phyloP scores from a whole-genome alignment of 2,113 vertebrate species.

The Gymnocephalus cernua region DNA sequence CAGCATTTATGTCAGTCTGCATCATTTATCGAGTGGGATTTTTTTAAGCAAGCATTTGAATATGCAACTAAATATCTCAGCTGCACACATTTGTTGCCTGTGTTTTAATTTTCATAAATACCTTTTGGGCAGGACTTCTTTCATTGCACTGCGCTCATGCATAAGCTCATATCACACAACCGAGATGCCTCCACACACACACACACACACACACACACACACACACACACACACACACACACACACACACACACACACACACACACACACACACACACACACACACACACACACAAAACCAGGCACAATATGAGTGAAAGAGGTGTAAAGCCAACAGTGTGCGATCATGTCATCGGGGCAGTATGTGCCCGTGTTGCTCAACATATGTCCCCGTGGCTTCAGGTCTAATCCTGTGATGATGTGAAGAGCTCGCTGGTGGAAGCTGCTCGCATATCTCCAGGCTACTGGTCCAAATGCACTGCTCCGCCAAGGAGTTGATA shows the following conservation, averaged over 20 bases:
- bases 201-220: neutral
- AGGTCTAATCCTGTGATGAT: constrained; percentile 55
- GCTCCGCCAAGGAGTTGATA: constrained; percentile 30
- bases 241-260: neutral
- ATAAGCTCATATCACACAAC: constrained; percentile 24
- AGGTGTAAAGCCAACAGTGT: constrained; percentile 49
- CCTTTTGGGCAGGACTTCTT: constrained; percentile 12
- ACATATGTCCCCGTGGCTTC: constrained; percentile 68
- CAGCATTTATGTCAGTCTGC: constrained; percentile 38
- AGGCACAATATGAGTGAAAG: constrained; percentile 26
- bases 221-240: too few species aligned
- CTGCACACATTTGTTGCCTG: constrained; percentile 19
- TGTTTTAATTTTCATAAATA: constrained; percentile 37
- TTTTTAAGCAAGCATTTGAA: constrained; percentile 20
- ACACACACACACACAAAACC: neutral
- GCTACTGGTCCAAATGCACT: constrained; percentile 24
- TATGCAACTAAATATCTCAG: constrained; percentile 50
- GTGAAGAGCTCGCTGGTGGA: constrained; percentile 33
- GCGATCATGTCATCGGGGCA: constrained; percentile 28
- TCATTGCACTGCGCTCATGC: neutral
- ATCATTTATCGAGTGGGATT: constrained; percentile 45
- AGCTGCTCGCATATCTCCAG: constrained; percentile 21
- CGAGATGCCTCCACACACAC: neutral
- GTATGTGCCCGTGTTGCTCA: constrained; percentile 35
- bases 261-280: neutral